phyloP scores from a whole-genome alignment of 2,113 vertebrate genomes.

The Odontophorus gujanensis region DNA sequence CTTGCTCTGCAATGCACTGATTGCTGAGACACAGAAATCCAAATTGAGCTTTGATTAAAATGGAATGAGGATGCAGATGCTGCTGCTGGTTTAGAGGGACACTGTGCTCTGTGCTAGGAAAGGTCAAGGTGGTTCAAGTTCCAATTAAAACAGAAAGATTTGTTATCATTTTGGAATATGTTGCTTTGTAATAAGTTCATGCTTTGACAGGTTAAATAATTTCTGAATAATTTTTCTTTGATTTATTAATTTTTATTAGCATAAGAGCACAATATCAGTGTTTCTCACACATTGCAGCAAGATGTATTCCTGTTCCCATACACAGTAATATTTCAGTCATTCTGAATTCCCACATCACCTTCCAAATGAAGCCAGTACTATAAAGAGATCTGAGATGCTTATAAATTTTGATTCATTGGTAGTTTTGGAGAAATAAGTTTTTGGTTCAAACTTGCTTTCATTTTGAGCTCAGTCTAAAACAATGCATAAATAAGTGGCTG shows the following conservation, averaged over 20 bases:
- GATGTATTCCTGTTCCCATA: neutral
- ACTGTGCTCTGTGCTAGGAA: slow-evolving; percentile 30
- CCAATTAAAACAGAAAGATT: slow-evolving; percentile 37
- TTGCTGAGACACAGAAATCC: slow-evolving; percentile 68
- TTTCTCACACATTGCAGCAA: neutral
- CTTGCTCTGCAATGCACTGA: slow-evolving; percentile 57
- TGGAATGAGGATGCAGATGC: slow-evolving; percentile 64
- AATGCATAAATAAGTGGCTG: neutral
- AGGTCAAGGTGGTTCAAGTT: slow-evolving; percentile 70
- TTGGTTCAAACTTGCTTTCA: neutral
- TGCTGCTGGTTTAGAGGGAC: slow-evolving; percentile 23
- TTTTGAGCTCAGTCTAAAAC: neutral
- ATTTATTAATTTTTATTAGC: neutral
- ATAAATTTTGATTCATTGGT: neutral
- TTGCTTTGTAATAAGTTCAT: neutral
- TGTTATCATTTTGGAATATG: neutral
- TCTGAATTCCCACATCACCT: neutral
- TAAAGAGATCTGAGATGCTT: neutral
- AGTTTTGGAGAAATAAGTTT: neutral
- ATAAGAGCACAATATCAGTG: neutral
- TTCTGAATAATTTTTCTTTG: neutral
- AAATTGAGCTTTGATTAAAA: slow-evolving; percentile 78
- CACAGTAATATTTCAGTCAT: neutral
- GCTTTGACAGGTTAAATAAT: neutral
- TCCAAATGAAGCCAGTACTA: neutral